Percentiles rank a stretch among this genome's conserved stretches.
phyloP scores from a whole-genome alignment of 2,888 invertebrate genomes.

The Dynastes grantii region DNA sequence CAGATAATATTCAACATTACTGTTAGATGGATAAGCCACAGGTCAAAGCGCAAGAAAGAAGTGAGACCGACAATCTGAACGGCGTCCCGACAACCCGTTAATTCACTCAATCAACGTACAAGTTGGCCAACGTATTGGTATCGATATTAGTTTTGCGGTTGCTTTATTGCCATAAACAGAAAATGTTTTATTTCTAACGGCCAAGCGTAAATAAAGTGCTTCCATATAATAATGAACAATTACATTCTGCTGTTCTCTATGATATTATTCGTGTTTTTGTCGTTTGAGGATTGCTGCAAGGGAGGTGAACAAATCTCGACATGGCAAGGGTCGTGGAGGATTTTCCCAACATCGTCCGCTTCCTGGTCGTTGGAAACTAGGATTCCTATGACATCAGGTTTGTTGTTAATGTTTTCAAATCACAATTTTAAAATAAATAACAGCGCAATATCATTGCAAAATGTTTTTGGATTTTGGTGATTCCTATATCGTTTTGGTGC shows the following conservation, averaged over 20 bases:
- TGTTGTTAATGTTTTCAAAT: not conserved
- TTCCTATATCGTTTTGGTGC: no score
- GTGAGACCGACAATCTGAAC: conserved; percentile 3
- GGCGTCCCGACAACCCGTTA: conserved; percentile 35
- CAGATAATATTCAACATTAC: conserved; percentile 68
- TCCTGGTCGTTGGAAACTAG: conserved; percentile 64
- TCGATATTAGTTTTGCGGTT: conserved; percentile 25
- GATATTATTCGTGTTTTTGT: conserved; percentile 17
- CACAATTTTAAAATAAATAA: conserved; percentile 1
- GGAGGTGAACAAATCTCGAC: conserved; percentile 56
- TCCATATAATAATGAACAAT: conserved; percentile 49
- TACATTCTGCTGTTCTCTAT: conserved; percentile 50
- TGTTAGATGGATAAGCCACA: conserved; percentile 60
- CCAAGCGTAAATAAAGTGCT: conserved; percentile 12
- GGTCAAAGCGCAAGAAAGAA: conserved; percentile 52
- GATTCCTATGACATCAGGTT: conserved; percentile 66
- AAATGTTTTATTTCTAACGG: conserved; percentile 19
- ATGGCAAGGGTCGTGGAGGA: conserved; percentile 62
- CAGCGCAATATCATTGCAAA: not conserved
- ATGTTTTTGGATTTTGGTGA: not conserved
- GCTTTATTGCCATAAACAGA: conserved; percentile 24
- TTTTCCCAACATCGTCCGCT: conserved; percentile 60
- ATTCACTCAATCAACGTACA: conserved; percentile 33
- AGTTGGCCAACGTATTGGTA: not conserved
- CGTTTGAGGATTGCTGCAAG: conserved; percentile 32